A percentile compares a stretch with the other conserved stretches of the same genome.
These are phyloP conservation scores for Auanema sp. DNA, from an alignment of 2,888 invertebrate genomes.

Conservation along the genomic window DNA sequence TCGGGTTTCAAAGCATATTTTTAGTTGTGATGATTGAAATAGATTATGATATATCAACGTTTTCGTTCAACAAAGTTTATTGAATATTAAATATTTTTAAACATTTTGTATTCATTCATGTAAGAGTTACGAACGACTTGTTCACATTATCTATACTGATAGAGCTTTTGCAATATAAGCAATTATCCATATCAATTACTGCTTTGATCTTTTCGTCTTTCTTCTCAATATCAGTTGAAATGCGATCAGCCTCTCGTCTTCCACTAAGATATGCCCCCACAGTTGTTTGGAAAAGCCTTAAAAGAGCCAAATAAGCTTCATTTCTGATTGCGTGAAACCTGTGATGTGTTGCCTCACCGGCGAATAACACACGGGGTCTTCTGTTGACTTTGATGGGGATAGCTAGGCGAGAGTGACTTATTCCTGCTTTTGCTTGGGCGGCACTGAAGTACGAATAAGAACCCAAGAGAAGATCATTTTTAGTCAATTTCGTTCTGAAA, in stretches of 20 bases:
- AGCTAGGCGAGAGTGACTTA: slow-evolving; percentile 40
- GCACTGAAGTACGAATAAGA: slow-evolving; percentile 54
- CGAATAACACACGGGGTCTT: slow-evolving; percentile 47
- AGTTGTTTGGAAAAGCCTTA: slow-evolving; percentile 56
- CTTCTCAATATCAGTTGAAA: slow-evolving; percentile 19
- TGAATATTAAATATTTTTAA: no score
- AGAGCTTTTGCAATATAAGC: neutral
- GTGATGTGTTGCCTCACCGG: slow-evolving; percentile 60
- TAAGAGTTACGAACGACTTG: no score
- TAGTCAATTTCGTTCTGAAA: slow-evolving; percentile 45
- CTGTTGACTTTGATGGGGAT: slow-evolving; percentile 47
- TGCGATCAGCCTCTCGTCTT: slow-evolving; percentile 50
- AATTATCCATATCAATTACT: slow-evolving; percentile 1
- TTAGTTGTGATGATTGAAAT: no score
- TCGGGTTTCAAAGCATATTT: no score
- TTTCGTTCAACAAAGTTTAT: no score
- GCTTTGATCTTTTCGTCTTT: neutral
- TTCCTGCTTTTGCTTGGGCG: slow-evolving; percentile 37
- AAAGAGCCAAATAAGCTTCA: neutral
- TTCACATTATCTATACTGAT: no score
- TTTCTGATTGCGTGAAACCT: slow-evolving; percentile 21
- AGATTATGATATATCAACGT: no score
- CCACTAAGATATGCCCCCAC: slow-evolving; percentile 56
- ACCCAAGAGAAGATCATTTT: slow-evolving; percentile 51
- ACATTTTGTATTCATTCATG: no score